A percentile compares a stretch with the other conserved stretches of the same genome.
phyloP scores from a whole-genome alignment of 2,888 invertebrate species.

The Xanthia icteritia region DNA sequence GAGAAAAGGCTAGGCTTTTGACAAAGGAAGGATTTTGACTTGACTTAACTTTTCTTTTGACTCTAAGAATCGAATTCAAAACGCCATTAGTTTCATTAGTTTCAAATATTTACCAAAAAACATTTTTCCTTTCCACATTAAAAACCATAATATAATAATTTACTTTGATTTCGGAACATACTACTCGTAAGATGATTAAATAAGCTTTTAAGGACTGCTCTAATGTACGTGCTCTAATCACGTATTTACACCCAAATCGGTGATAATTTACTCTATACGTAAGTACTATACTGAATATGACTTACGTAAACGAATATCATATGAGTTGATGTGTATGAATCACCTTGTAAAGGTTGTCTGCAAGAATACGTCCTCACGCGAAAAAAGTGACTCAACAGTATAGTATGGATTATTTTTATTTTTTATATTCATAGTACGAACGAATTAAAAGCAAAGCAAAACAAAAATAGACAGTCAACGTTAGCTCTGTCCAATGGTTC shows the following conservation, averaged over 20 bases:
- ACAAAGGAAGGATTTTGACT: too few relatives aligned
- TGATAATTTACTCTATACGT: not conserved
- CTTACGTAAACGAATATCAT: not conserved
- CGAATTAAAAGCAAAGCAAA: not conserved
- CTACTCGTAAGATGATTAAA: not conserved
- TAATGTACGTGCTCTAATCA: not conserved
- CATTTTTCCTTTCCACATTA: too few relatives aligned
- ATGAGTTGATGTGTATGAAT: not conserved
- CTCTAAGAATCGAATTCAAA: not conserved
- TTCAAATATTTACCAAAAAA: not conserved
- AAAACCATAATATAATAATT: not conserved
- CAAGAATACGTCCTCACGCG: not conserved
- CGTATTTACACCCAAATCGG: not conserved
- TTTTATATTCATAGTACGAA: not conserved
- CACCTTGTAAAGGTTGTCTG: slow-evolving; percentile 42
- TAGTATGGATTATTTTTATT: not conserved
- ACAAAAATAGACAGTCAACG: not conserved
- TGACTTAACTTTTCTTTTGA: not conserved
- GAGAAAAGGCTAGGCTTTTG: too few relatives aligned
- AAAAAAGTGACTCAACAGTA: not conserved
- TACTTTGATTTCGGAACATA: not conserved
- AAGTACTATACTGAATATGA: not conserved
- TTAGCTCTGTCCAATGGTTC: not conserved
- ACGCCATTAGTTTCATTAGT: not conserved
- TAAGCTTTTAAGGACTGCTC: not conserved